These are phyloP conservation scores for Leptoclinus maculatus DNA, from an alignment of 2,797 vertebrate species.

Conservation along the genomic window DNA sequence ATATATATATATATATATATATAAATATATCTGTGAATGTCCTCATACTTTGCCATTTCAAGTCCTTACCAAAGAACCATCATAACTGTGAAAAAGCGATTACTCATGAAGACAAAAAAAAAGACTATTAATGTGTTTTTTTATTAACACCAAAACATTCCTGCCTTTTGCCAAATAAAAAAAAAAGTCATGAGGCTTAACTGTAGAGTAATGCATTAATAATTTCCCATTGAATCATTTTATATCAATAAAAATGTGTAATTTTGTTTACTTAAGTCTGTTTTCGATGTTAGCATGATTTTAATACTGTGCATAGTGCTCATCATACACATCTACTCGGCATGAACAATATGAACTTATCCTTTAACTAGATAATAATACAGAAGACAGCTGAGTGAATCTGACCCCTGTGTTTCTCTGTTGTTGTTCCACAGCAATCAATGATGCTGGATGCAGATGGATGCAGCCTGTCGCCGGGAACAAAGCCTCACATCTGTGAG, in stretches of 20 bases:
- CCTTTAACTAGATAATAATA: neutral
- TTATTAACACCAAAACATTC: neutral
- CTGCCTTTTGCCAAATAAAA: neutral
- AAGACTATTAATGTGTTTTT: neutral
- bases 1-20: slow-evolving; percentile 21
- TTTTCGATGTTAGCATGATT: neutral
- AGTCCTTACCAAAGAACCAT: neutral
- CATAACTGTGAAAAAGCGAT: neutral
- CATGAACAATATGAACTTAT: neutral
- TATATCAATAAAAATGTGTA: neutral
- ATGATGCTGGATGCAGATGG: slow-evolving; percentile 91
- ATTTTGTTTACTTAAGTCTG: neutral
- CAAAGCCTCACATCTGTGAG: slow-evolving; percentile 97
- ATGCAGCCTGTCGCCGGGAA: slow-evolving; percentile 89
- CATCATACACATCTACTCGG: neutral
- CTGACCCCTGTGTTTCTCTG: slow-evolving; percentile 6
- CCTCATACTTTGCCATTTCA: neutral
- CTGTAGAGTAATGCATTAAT: neutral
- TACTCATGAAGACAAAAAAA: neutral
- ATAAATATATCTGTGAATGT: slow-evolving; percentile 7
- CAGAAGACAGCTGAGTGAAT: neutral
- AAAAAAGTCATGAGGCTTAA: neutral
- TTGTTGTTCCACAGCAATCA: slow-evolving; percentile 72
- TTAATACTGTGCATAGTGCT: neutral
- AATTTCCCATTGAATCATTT: neutral